Evolutionary conservation across 2,113 vertebrate genomes (phyloP), one percentile per base, ranked within the genome.

Genomic region (Psophia crepitans): DNA sequence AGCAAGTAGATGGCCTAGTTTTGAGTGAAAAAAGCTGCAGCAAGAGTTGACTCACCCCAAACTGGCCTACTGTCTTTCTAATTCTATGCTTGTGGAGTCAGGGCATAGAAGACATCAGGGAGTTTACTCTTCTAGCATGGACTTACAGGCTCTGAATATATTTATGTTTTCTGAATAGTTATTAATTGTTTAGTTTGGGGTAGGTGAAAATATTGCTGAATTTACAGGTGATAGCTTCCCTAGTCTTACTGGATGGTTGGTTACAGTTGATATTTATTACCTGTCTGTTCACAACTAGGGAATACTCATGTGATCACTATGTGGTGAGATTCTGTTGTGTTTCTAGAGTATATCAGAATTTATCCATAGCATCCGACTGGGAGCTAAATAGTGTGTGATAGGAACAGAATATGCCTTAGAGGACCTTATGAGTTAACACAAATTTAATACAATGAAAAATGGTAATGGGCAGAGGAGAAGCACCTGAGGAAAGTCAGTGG

Each of bases 51-150:
- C 39, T 91, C 14, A 8, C 32, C 32, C 51, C 46, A 68, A 84
- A 79, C 7, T 90, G 69, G 68, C 53, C 46, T 70, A 33, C 32
- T 44, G 6, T 65, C 33, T 81, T 57, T 41, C 64, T 41, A 63
- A 81, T n/a, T 56, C 48, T 80, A 23, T 35, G 21, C 33, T 84
- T 74, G 11, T 57, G 28, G 32, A 86, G 53, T 23, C 51, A 56
- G 37, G 54, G 22, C 23, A 12, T 8, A 23, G 58, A 46, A 88
- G 20, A 21, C 39, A 32, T 37, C 5, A 16, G 56, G n/a, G 37
- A 81, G 82, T 70, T 73, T 35, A 32, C 0, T 6, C 21, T 53
- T 73, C 19, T 37, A 44, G 35, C 37, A 41, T 0, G 0, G n/a
- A 61, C 6, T 86, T 77, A 35, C 12, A 61, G 41, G 21, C 12